Conservation (phyloP, 92 coral and sea anemone species). For the Ricordea florida region DNA sequence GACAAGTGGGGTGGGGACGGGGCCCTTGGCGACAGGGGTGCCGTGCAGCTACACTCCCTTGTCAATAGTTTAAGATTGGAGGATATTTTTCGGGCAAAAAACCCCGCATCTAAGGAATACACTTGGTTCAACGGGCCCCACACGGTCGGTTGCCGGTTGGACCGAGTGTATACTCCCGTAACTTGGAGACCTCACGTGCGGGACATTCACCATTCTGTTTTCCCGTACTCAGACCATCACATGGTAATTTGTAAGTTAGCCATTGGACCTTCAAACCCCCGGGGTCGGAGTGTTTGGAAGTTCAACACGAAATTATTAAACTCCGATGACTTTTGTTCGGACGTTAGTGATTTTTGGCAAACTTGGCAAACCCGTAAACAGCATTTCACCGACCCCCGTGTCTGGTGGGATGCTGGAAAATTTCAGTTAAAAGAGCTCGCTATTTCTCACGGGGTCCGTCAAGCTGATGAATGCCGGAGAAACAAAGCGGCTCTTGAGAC, state of each 20-base stretch:
- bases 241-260: not conserved
- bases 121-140: no score
- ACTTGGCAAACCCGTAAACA: not conserved
- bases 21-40: no score
- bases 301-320: not conserved
- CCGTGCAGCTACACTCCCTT: no score
- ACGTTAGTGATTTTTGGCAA: slow-evolving; percentile 11
- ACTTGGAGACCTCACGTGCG: not conserved
- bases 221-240: slow-evolving; percentile 7
- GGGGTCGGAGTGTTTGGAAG: slow-evolving; percentile 29
- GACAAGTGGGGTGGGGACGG: no score
- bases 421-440: not conserved
- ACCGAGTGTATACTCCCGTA: not conserved
- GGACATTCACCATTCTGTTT: not conserved
- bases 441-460: not conserved
- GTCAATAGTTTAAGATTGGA: no score
- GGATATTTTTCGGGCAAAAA: no score
- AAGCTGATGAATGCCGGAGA: no score
- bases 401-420: slow-evolving; percentile 17
- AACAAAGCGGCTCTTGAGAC: not conserved
- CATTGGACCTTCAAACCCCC: not conserved
- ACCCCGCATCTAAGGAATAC: no score
- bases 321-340: not conserved
- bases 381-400: not conserved
- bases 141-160: no score